A percentile compares a stretch with the other conserved stretches of the same genome.
phyloP scores from a whole-genome alignment of 2,113 vertebrate genomes.

The Abramis brama region DNA sequence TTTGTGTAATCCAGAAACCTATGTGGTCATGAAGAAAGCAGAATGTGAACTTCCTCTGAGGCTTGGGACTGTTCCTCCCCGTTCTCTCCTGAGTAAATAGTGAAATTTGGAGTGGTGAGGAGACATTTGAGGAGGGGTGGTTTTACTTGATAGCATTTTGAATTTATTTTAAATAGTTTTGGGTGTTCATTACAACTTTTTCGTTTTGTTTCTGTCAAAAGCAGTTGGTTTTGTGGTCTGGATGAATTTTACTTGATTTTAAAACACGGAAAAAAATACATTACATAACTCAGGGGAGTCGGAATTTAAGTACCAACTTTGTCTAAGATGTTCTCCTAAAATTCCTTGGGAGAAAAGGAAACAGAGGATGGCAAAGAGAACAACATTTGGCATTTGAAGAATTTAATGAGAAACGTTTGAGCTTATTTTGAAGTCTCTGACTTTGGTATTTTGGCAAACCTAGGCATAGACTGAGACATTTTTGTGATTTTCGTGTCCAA shows the following conservation, averaged over 20 bases:
- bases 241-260: not conserved
- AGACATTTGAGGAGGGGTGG: slow-evolving; percentile 2
- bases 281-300: not conserved
- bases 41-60: slow-evolving; percentile 48
- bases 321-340: not conserved
- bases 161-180: slow-evolving; percentile 9
- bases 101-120: slow-evolving; percentile 31
- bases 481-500: not conserved
- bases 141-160: not conserved
- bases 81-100: slow-evolving; percentile 39
- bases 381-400: not conserved
- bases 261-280: too few relatives aligned
- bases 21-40: slow-evolving; percentile 47
- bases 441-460: not conserved
- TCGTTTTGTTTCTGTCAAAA: not conserved
- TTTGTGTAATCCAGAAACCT: slow-evolving; percentile 78
- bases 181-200: not conserved
- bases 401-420: not conserved
- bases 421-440: not conserved
- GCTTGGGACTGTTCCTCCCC: slow-evolving; percentile 19
- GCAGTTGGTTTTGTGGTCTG: not conserved
- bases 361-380: not conserved
- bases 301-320: not conserved
- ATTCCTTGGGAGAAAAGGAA: not conserved
- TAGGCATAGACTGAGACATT: not conserved